phyloP scores from a whole-genome alignment of 2,113 vertebrate species.

The Gasterosteus aculeatus region DNA sequence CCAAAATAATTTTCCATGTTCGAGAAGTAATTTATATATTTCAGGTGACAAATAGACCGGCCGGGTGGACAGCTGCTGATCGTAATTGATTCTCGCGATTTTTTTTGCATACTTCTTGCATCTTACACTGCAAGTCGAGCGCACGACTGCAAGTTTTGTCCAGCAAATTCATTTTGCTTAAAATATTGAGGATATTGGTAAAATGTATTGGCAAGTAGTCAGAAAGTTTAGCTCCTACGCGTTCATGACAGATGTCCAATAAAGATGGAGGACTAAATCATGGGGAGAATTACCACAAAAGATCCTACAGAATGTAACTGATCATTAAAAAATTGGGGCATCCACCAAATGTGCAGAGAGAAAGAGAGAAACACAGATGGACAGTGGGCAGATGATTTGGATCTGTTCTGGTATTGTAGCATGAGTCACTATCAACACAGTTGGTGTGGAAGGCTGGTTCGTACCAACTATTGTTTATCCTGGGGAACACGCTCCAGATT shows the following conservation, averaged over 20 bases:
- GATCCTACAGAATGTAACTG: neutral
- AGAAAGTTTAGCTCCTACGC: neutral
- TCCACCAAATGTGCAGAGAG: constrained; percentile 5
- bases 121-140: neutral
- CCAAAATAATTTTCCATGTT: neutral
- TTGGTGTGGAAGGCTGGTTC: neutral
- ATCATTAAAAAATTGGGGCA: neutral
- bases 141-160: neutral
- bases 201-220: neutral
- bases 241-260: neutral
- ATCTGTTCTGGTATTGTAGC: constrained; percentile 18
- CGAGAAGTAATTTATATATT: neutral
- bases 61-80: neutral
- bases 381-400: constrained; percentile 26
- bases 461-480: neutral
- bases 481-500: neutral
- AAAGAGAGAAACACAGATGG: constrained; percentile 16
- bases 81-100: neutral
- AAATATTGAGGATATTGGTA: neutral
- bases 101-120: neutral
- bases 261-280: neutral
- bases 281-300: neutral
- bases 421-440: neutral
- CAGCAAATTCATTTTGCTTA: neutral
- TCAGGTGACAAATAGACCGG: neutral